phyloP scores from a whole-genome alignment of 2,888 invertebrate species.

The Podotricha telesiphe region DNA sequence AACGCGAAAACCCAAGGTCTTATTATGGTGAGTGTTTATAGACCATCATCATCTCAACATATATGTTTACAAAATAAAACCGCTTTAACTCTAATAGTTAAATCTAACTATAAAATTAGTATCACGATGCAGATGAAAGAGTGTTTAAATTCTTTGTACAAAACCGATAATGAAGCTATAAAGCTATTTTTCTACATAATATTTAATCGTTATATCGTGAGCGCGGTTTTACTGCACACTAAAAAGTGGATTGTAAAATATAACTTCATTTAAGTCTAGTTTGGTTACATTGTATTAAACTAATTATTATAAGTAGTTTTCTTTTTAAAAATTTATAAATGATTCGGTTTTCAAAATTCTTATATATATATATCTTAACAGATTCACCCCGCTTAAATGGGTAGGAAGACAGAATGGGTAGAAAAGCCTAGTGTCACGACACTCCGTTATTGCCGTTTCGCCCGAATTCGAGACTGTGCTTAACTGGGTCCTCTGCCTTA shows the following conservation, averaged over 20 bases:
- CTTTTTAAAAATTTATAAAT: background rate
- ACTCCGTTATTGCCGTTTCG: too few relatives aligned
- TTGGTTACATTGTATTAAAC: conserved; percentile 45
- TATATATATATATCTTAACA: too few relatives aligned
- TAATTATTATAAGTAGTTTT: conserved; percentile 1
- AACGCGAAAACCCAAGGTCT: too few relatives aligned
- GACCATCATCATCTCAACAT: background rate
- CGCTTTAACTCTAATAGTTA: conserved; percentile 2
- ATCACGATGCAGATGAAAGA: conserved; percentile 20
- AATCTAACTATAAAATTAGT: conserved; percentile 15
- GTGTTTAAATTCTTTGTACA: conserved; percentile 18
- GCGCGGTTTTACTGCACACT: conserved; percentile 51
- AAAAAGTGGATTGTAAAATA: conserved; percentile 46
- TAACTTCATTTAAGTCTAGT: conserved; percentile 55
- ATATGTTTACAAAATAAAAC: background rate
- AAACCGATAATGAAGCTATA: conserved; percentile 51
- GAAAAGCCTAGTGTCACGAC: too few relatives aligned
- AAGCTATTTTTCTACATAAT: conserved; percentile 50
- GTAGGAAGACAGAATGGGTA: background rate
- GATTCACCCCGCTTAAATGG: too few relatives aligned
- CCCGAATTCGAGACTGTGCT: too few relatives aligned
- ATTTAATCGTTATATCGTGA: conserved; percentile 52
- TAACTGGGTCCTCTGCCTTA: too few relatives aligned
- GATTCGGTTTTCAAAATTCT: too few relatives aligned
- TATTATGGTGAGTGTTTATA: too few relatives aligned